These are phyloP conservation scores for Diacarnus erythraeanus DNA, from an alignment of 37 sponge, comb jelly and placozoan species.

Conservation along the genomic window DNA sequence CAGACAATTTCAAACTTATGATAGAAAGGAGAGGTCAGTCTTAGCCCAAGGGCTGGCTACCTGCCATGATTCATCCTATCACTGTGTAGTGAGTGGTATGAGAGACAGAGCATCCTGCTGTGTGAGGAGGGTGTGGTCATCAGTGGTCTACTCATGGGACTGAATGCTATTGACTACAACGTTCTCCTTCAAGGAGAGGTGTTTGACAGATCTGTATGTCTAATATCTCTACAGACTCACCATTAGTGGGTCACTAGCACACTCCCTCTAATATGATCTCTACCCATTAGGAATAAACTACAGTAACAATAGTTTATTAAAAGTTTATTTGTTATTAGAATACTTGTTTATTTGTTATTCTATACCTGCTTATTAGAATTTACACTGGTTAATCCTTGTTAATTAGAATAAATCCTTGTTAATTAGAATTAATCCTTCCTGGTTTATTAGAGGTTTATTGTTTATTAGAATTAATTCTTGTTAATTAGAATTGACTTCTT, in stretches of 20 bases:
- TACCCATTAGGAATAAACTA: too few species aligned
- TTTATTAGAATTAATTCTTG: background rate
- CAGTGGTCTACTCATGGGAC: constrained; percentile 87
- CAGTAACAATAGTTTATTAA: too few species aligned
- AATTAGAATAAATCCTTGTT: too few species aligned
- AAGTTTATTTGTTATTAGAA: too few species aligned
- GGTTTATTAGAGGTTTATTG: too few species aligned
- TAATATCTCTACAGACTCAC: too few species aligned
- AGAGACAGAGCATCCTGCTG: constrained; percentile 74
- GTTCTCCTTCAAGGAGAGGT: constrained; percentile 78
- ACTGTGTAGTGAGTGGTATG: constrained; percentile 82
- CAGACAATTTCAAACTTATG: constrained; percentile 67
- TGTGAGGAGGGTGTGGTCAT: constrained; percentile 82
- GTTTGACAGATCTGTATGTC: constrained; percentile 72
- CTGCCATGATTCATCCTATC: background rate
- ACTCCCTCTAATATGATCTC: too few species aligned
- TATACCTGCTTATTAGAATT: background rate
- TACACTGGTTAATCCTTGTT: too few species aligned
- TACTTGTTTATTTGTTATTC: too few species aligned
- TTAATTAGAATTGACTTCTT: background rate
- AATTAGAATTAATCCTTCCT: too few species aligned
- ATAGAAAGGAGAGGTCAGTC: constrained; percentile 49
- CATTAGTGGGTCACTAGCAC: background rate
- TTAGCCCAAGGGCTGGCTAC: constrained; percentile 19
- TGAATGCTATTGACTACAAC: constrained; percentile 93